Conservation (phyloP, 2,888 invertebrate species). For the Acanthoscelides obtectus region DNA sequence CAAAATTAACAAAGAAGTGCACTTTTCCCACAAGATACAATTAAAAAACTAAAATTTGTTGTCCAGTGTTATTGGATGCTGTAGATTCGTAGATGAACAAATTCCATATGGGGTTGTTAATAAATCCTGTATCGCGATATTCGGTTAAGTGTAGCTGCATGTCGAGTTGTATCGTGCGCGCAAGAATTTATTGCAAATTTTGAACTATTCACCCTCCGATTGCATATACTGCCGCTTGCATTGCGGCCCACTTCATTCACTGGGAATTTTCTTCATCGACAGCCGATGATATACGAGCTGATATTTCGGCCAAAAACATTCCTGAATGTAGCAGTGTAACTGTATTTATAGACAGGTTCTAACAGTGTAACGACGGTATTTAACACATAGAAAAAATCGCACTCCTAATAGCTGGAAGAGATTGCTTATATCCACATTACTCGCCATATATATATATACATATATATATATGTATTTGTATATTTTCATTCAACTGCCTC, state of each 20-base stretch:
- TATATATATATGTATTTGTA: too few species aligned
- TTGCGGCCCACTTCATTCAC: background rate
- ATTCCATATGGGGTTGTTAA: background rate
- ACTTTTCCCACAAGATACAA: too few species aligned
- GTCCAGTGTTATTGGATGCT: too few species aligned
- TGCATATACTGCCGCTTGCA: background rate
- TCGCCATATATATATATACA: too few species aligned
- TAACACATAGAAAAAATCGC: too few species aligned
- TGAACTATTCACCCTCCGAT: background rate
- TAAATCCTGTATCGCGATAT: background rate
- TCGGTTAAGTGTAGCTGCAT: background rate
- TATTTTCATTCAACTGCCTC: too few species aligned
- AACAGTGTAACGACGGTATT: too few species aligned
- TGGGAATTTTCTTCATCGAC: background rate
- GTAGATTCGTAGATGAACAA: background rate
- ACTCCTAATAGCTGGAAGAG: too few species aligned
- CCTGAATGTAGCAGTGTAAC: background rate
- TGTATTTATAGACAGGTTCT: too few species aligned
- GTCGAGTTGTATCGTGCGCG: background rate
- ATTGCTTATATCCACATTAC: too few species aligned
- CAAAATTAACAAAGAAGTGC: too few species aligned
- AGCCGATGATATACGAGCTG: background rate
- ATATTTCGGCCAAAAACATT: background rate
- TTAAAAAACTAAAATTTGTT: too few species aligned
- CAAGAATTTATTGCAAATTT: background rate